A percentile compares a stretch with the other conserved stretches of the same genome.
Conservation (phyloP, 2,113 vertebrate species). For the Ahaetulla prasina region DNA sequence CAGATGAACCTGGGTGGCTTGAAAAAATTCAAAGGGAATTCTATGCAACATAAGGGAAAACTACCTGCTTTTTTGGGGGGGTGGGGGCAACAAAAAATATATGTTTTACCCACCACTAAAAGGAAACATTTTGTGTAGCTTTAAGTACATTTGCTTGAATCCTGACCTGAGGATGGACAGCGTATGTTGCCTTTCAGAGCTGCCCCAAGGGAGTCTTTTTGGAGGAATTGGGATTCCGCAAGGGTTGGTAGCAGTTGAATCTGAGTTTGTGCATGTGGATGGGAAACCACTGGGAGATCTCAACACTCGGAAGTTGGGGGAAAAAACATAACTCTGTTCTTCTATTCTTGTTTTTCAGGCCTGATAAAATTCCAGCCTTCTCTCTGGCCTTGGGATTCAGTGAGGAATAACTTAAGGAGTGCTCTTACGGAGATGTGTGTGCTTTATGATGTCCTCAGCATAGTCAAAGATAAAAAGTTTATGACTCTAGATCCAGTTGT, state of each 20-base stretch:
- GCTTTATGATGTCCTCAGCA: constrained; percentile 89
- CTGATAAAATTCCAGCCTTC: constrained; percentile 94
- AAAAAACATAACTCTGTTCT: too few relatives aligned
- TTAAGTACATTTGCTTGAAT: not conserved
- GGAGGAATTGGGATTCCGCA: not conserved
- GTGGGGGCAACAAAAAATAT: too few relatives aligned
- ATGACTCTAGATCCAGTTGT: constrained; percentile 96
- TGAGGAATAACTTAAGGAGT: constrained; percentile 89
- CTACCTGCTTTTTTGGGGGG: too few relatives aligned
- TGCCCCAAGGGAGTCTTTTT: not conserved
- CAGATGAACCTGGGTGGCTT: not conserved
- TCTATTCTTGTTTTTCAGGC: constrained; percentile 59
- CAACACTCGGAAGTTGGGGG: too few relatives aligned
- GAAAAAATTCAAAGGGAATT: too few relatives aligned
- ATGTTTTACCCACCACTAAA: too few relatives aligned
- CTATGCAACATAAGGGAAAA: too few relatives aligned
- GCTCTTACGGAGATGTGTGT: constrained; percentile 96
- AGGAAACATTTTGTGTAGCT: not conserved
- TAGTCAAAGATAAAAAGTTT: constrained; percentile 95
- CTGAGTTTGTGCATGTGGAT: too few relatives aligned
- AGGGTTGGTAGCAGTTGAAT: not conserved
- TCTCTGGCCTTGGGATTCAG: constrained; percentile 97
- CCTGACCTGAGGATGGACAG: not conserved
- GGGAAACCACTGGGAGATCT: too few relatives aligned
- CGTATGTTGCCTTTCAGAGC: not conserved